Percentiles rank a stretch among this genome's conserved stretches.
These are phyloP conservation scores for Mechanitis messenoides DNA, from an alignment of 2,888 invertebrate species.

Conservation along the genomic window DNA sequence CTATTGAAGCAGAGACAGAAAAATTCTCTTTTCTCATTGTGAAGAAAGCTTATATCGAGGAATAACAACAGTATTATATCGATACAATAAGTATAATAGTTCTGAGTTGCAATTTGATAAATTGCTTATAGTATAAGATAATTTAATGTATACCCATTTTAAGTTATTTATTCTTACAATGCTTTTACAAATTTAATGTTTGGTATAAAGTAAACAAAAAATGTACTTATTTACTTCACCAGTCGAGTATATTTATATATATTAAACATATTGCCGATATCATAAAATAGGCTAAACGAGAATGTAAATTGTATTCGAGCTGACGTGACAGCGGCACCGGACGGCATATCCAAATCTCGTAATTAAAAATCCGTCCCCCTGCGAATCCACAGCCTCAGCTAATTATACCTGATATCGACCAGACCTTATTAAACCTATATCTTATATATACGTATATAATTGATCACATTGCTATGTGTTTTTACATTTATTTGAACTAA, in stretches of 20 bases:
- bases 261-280: neutral
- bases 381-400: slow-evolving; percentile 30
- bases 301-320: slow-evolving; percentile 11
- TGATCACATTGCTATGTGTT: neutral
- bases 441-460: neutral
- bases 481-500: neutral
- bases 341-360: slow-evolving; percentile 25
- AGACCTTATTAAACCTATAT: slow-evolving; percentile 3
- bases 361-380: slow-evolving; percentile 32
- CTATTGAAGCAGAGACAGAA: slow-evolving; percentile 16
- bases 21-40: neutral
- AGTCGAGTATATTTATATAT: neutral
- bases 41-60: neutral
- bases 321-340: slow-evolving; percentile 12
- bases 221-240: neutral
- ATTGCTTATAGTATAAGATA: no score
- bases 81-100: no score
- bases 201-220: no score
- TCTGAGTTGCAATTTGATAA: no score
- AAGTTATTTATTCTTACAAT: no score
- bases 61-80: neutral
- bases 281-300: slow-evolving; percentile 7
- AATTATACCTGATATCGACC: slow-evolving; percentile 24
- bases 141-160: no score
- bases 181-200: no score